These are phyloP conservation scores for Trichechus manatus DNA, from an alignment of 2,113 vertebrate genomes.

Conservation along the genomic window DNA sequence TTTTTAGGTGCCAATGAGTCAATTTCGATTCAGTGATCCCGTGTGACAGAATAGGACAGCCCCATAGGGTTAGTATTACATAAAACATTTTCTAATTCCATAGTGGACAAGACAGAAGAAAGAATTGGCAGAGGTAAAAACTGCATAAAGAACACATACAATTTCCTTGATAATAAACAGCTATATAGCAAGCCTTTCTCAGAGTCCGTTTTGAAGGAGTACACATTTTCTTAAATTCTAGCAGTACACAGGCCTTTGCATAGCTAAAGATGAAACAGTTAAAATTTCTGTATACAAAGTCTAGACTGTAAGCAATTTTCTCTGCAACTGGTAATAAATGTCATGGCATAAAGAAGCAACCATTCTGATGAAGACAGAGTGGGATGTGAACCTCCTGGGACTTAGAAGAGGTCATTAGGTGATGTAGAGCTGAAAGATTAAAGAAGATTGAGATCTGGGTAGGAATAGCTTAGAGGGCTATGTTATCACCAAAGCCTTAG, in stretches of 20 bases:
- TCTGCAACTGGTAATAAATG: background rate
- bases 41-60: background rate
- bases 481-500: background rate
- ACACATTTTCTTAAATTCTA: background rate
- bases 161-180: background rate
- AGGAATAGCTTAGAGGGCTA: background rate
- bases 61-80: background rate
- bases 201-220: background rate
- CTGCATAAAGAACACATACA: background rate
- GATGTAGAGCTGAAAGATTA: background rate
- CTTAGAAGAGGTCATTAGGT: background rate
- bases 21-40: background rate
- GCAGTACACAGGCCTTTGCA: background rate
- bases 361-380: background rate
- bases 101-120: background rate
- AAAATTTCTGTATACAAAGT: background rate
- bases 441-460: background rate
- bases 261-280: background rate
- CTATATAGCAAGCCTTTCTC: background rate
- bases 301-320: background rate
- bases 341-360: background rate
- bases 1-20: background rate
- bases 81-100: background rate
- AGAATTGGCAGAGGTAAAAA: background rate
- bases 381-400: background rate